Evolutionary conservation across 2,888 invertebrate species (phyloP).

Genomic region (Euzophera pinguis): DNA sequence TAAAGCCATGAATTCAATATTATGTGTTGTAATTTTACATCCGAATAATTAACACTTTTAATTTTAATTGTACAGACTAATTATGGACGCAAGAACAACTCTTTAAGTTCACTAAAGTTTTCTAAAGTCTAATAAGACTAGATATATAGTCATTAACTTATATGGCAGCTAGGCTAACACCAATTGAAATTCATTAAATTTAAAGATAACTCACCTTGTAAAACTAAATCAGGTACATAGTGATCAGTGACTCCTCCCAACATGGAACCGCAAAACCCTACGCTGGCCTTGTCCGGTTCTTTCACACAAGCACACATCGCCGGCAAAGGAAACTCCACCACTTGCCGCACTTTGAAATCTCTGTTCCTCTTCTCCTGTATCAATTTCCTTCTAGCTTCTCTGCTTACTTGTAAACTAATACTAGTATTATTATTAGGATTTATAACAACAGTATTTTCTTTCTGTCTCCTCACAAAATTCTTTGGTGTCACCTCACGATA

Average conservation of each 20-base stretch:
- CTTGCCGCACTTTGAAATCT: slow-evolving; percentile 50
- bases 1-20: too few relatives aligned
- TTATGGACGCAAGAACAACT: too few relatives aligned
- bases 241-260: slow-evolving; percentile 82
- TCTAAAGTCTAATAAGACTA: too few relatives aligned
- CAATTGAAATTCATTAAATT: background rate
- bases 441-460: slow-evolving; percentile 68
- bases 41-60: too few relatives aligned
- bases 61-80: too few relatives aligned
- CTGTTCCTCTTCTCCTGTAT: slow-evolving; percentile 28
- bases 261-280: slow-evolving; percentile 81
- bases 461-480: slow-evolving; percentile 60
- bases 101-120: too few relatives aligned
- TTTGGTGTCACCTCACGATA: slow-evolving; percentile 51
- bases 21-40: too few relatives aligned
- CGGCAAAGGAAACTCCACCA: slow-evolving; percentile 81
- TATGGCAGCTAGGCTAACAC: too few relatives aligned
- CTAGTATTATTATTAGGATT: slow-evolving; percentile 33
- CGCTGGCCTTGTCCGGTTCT: slow-evolving; percentile 22
- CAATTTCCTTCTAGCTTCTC: slow-evolving; percentile 23
- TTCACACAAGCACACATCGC: slow-evolving; percentile 28
- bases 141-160: too few relatives aligned
- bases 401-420: slow-evolving; percentile 24
- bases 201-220: slow-evolving; percentile 78
- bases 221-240: slow-evolving; percentile 86